Conservation (phyloP, 2,113 vertebrate genomes). For the Dicentrarchus labrax region DNA sequence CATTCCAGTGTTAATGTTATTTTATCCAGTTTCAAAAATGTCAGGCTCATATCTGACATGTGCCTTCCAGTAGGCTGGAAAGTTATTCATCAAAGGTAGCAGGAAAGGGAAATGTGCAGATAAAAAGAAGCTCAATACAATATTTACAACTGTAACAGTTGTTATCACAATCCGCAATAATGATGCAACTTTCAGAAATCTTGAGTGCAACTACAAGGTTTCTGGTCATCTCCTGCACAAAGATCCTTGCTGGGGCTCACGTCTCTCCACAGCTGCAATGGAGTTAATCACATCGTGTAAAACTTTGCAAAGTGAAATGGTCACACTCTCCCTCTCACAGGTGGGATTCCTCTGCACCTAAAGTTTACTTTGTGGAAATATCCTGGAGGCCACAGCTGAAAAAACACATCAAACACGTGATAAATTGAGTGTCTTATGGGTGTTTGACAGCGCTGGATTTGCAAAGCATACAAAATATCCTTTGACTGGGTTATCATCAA, state of each 20-base stretch:
- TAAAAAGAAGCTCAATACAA: conserved; percentile 31
- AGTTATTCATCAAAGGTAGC: conserved; percentile 20
- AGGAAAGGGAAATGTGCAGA: conserved; percentile 7
- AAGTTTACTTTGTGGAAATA: conserved; percentile 71
- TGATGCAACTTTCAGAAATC: conserved; percentile 54
- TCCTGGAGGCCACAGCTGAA: conserved; percentile 77
- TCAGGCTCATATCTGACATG: neutral
- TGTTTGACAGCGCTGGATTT: conserved; percentile 66
- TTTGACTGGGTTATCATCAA: conserved; percentile 38
- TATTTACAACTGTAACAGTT: conserved; percentile 16
- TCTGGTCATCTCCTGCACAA: conserved; percentile 12
- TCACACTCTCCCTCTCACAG: conserved; percentile 70
- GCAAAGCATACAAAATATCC: conserved; percentile 64
- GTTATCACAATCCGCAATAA: conserved; percentile 5
- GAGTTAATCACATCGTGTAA: conserved; percentile 18
- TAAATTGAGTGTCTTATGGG: conserved; percentile 57
- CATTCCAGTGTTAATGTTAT: neutral
- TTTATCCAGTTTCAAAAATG: neutral
- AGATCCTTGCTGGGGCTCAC: neutral
- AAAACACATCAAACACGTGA: conserved; percentile 76
- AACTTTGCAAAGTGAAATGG: conserved; percentile 21
- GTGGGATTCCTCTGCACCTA: conserved; percentile 72
- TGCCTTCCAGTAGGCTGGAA: neutral
- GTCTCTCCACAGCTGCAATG: conserved; percentile 39
- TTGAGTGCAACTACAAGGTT: neutral